Conservation (phyloP, 2,888 invertebrate genomes). For the Aleiodes testaceus region DNA sequence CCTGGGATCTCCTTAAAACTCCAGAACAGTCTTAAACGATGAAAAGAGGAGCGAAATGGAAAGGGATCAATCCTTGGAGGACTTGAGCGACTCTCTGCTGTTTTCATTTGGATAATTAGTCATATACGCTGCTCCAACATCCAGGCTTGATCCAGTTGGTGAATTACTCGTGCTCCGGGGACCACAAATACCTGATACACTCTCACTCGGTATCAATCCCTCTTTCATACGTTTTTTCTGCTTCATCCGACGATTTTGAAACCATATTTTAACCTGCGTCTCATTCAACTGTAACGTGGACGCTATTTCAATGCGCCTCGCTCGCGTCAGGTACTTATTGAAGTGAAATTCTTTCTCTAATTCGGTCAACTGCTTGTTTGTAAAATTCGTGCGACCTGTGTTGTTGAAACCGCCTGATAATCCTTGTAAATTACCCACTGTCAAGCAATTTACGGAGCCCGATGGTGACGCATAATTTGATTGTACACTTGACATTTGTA, state of each 20-base stretch:
- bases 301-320: conserved; percentile 97
- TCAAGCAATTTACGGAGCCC: conserved; percentile 45
- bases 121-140: conserved; percentile 52
- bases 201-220: conserved; percentile 82
- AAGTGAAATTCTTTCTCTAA: conserved; percentile 99
- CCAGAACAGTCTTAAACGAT: conserved; percentile 24
- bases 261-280: conserved; percentile 99
- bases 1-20: not conserved
- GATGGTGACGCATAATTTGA: conserved; percentile 48
- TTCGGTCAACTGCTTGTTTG: conserved; percentile 99
- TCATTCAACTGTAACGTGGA: conserved; percentile 96
- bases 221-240: conserved; percentile 98
- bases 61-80: conserved; percentile 65
- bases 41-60: not conserved
- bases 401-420: conserved; percentile 77
- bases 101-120: conserved; percentile 77
- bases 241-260: conserved; percentile 98
- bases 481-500: conserved; percentile 48
- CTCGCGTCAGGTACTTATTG: conserved; percentile 98
- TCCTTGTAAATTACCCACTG: conserved; percentile 52
- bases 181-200: conserved; percentile 66
- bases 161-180: conserved; percentile 69
- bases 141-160: conserved; percentile 66
- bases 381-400: conserved; percentile 98
- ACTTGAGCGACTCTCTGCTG: conserved; percentile 79